phyloP scores from a whole-genome alignment of 2,888 invertebrate species.

The Deroplatys truncata region DNA sequence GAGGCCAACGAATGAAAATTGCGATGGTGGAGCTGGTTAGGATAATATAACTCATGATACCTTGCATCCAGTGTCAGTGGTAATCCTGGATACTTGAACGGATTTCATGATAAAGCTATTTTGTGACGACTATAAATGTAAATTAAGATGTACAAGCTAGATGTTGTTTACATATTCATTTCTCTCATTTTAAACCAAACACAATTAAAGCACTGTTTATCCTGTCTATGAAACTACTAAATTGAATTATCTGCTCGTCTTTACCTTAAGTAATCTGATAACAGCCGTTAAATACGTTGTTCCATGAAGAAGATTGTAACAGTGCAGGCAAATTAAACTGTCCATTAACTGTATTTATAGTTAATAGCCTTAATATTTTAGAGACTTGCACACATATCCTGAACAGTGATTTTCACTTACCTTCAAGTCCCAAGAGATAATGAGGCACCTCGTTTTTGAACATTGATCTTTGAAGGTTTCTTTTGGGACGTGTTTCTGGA shows the following conservation, averaged over 20 bases:
- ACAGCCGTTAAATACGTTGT: not conserved
- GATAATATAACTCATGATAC: no score
- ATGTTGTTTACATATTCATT: not conserved
- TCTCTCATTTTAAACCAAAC: not conserved
- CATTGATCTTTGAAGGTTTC: no score
- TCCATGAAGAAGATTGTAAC: not conserved
- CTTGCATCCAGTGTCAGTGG: no score
- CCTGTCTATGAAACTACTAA: not conserved
- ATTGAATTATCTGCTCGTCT: not conserved
- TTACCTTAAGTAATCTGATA: not conserved
- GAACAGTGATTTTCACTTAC: not conserved
- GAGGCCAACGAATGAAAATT: not conserved
- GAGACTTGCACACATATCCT: not conserved
- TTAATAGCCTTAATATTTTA: not conserved
- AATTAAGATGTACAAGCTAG: not conserved
- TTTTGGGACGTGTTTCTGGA: no score
- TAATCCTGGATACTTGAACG: not conserved
- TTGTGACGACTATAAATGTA: no score
- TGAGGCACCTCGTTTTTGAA: no score
- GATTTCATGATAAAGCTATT: not conserved
- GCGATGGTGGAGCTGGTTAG: not conserved
- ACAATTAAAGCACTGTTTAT: not conserved
- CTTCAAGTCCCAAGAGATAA: not conserved
- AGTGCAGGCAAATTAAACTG: not conserved
- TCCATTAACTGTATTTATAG: not conserved